Base-by-base conservation (phyloP, 2,888 invertebrate species). In the Heteropelma amictum region DNA sequence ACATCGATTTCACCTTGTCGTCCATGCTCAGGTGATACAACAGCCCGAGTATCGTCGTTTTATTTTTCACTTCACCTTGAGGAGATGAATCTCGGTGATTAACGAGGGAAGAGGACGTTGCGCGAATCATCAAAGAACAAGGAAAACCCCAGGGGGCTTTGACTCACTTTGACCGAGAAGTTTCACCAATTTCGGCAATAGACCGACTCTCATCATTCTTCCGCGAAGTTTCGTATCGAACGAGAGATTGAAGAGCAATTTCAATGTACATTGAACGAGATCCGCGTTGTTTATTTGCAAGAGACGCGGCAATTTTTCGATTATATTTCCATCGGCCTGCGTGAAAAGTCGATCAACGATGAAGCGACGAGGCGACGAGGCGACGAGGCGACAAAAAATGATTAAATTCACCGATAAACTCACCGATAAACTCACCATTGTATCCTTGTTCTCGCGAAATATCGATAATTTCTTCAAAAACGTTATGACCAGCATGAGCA, bases 1-100 rank as follows among this genome's bases (percentile, higher is more conserved):
- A 97, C 93, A 98, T 95, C 35, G 95, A 92, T 90, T 98, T 98
- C 7, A 97, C 96, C 89, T 96, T 93, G 87, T 98, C 98, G 87
- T 99, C 98, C 92, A 97, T 95, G 87, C 98, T 98, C 83, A 98
- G 92, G 88, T 98, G 97, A 88, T 98, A 99, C 45, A 99, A 90
- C 75, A 95, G 92, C 88, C 95, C 96, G 84, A 96, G 92, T 76
- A 95, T 94, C 72, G 94, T 92, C 80, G 93, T 92, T 82, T 95
- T 95, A 88, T 95, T 95, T 83, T 94, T 93, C 78, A 95, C 93
- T 84, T 96, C 95, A 89, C 92, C 93, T 93, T 86, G 17, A 63
- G 19, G 54, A 70, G 38, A 0, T 49, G 40, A 19, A 64, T 12
- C 2, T 14, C 4, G 5, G 38, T 38, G 6, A 12, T n/a, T n/a